Percentiles rank a stretch among this genome's conserved stretches.
phyloP scores from a whole-genome alignment of 1,140 invertebrate genomes.

The Drosophila gunungcola region DNA sequence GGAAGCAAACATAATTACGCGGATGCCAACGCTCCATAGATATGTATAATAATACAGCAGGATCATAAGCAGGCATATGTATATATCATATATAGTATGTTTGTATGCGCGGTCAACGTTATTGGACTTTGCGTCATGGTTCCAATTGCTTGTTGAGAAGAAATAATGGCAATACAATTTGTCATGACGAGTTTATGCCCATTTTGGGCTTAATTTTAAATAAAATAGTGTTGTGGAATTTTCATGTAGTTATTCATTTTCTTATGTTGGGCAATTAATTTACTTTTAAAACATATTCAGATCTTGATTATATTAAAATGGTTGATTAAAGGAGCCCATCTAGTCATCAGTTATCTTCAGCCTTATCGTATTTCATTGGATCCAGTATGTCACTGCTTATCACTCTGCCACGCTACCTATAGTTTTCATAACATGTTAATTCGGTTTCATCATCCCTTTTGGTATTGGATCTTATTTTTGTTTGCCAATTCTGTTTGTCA shows the following conservation, averaged over 20 bases:
- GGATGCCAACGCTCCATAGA: slow-evolving; percentile 53
- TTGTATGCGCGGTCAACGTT: slow-evolving; percentile 17
- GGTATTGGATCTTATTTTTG: background rate
- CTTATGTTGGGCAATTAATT: background rate
- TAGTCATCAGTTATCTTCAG: too few species aligned
- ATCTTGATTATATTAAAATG: too few species aligned
- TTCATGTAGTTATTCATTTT: background rate
- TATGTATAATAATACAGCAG: slow-evolving; percentile 26
- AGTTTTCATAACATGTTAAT: background rate
- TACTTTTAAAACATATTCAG: background rate
- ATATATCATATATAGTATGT: slow-evolving; percentile 6
- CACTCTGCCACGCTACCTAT: background rate
- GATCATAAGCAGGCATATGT: slow-evolving; percentile 27
- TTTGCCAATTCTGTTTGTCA: background rate
- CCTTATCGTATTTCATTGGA: background rate
- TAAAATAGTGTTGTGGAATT: background rate
- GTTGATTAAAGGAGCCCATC: too few species aligned
- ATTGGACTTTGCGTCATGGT: slow-evolving; percentile 47
- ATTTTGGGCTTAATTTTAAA: background rate
- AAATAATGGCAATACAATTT: slow-evolving; percentile 31
- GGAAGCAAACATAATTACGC: slow-evolving; percentile 81
- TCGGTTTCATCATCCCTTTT: background rate
- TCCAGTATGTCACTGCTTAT: background rate
- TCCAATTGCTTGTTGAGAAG: slow-evolving; percentile 11
- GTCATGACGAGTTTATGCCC: slow-evolving; percentile 25